Conservation (phyloP, 2,888 invertebrate species). For the Linhomoeus sp. region DNA sequence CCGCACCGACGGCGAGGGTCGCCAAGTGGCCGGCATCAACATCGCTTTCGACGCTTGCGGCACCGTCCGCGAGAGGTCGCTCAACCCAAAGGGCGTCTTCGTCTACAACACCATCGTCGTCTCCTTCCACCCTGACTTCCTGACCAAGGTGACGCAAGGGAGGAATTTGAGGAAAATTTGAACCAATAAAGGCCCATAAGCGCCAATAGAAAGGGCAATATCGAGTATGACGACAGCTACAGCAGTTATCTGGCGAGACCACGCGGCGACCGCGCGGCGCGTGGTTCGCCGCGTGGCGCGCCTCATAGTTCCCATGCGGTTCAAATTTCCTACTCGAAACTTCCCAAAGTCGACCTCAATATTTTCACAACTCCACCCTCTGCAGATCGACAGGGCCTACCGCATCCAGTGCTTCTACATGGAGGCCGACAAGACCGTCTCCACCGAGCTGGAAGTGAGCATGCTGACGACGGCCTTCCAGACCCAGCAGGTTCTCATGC, state of each 20-base stretch:
- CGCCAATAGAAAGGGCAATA: too few relatives aligned
- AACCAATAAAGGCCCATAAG: too few relatives aligned
- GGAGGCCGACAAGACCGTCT: constrained; percentile 12
- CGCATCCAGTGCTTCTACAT: constrained; percentile 27
- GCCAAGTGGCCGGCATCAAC: constrained; percentile 20
- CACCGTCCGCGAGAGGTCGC: constrained; percentile 22
- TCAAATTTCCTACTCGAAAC: too few relatives aligned
- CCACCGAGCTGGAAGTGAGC: constrained; percentile 2
- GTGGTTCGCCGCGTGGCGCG: too few relatives aligned
- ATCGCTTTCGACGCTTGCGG: constrained; percentile 26
- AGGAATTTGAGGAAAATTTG: too few relatives aligned
- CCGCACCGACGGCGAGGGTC: neutral
- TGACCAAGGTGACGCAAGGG: constrained; percentile 2
- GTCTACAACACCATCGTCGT: constrained; percentile 4
- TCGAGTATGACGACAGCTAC: too few relatives aligned
- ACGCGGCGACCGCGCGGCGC: too few relatives aligned
- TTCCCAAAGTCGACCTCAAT: neutral
- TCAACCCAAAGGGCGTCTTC: constrained; percentile 10
- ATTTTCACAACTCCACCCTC: neutral
- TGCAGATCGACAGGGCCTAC: constrained; percentile 18
- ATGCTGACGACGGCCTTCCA: neutral
- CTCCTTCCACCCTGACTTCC: constrained; percentile 3
- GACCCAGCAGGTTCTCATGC: constrained; percentile 1
- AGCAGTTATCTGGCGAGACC: too few relatives aligned
- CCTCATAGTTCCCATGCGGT: too few relatives aligned